Percentiles rank a stretch among this genome's conserved stretches.
Evolutionary conservation across 2,797 vertebrate genomes (phyloP).

Genomic region (Hypotaenidia philippensis): DNA sequence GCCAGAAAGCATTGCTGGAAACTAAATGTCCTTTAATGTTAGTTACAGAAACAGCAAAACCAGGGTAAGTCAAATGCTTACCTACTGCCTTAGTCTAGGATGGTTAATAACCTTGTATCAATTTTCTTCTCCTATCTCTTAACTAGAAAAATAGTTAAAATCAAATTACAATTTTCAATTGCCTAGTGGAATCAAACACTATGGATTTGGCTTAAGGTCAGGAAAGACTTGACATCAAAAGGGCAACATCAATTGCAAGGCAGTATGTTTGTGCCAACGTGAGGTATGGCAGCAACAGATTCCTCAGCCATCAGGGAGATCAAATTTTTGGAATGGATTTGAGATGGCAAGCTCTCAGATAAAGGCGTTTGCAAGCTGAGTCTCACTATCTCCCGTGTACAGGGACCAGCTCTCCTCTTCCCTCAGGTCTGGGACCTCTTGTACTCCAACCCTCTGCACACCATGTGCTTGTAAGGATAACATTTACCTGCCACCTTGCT

Average conservation of each 20-base stretch:
- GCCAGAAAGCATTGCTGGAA: not conserved
- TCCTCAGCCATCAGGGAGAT: not conserved
- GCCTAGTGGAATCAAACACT: not conserved
- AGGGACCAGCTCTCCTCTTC: not conserved
- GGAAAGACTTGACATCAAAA: conserved; percentile 16
- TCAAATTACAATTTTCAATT: not conserved
- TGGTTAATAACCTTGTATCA: not conserved
- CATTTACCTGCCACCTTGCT: not conserved
- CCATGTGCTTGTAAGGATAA: not conserved
- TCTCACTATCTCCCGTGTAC: not conserved
- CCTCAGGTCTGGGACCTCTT: not conserved
- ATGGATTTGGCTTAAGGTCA: not conserved
- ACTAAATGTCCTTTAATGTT: not conserved
- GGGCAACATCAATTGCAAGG: not conserved
- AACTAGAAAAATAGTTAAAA: not conserved
- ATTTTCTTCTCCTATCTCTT: not conserved
- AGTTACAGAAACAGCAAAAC: not conserved
- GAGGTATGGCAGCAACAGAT: not conserved
- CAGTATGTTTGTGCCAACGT: not conserved
- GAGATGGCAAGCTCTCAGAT: conserved; percentile 3
- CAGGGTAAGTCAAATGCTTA: not conserved
- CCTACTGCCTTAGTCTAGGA: not conserved
- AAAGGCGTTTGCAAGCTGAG: not conserved
- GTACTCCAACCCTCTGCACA: not conserved
- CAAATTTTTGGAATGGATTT: conserved; percentile 11